phyloP scores from a whole-genome alignment of 2,888 invertebrate genomes.

The Drosophila macrospina region DNA sequence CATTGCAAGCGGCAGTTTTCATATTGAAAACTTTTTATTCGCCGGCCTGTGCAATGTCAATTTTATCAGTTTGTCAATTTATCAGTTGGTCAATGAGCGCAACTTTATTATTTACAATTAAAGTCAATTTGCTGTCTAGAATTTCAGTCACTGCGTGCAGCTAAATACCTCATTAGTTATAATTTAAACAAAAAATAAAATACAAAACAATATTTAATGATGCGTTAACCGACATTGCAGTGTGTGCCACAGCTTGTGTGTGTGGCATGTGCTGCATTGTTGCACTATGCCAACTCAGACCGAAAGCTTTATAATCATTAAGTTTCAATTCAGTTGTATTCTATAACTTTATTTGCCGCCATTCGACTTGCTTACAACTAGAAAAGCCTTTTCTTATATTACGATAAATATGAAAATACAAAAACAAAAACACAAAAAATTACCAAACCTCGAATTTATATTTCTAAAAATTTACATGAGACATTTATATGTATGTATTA shows the following conservation, averaged over 20 bases:
- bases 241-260: conserved; percentile 18
- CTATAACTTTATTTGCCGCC: conserved; percentile 32
- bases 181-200: conserved; percentile 45
- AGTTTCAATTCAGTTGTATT: conserved; percentile 54
- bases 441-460: conserved; percentile 75
- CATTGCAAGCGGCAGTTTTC: conserved; percentile 68
- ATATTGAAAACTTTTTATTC: conserved; percentile 71
- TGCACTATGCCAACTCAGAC: conserved; percentile 34
- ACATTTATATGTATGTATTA: conserved; percentile 58
- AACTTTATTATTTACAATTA: conserved; percentile 43
- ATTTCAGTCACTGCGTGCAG: conserved; percentile 77
- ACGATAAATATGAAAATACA: conserved; percentile 16
- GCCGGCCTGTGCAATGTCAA: conserved; percentile 56
- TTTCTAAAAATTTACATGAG: conserved; percentile 74
- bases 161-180: conserved; percentile 83
- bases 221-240: conserved; percentile 7
- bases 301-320: conserved; percentile 71
- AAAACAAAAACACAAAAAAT: conserved; percentile 1
- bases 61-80: conserved; percentile 16
- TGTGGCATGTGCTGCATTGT: conserved; percentile 4
- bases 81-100: conserved; percentile 45
- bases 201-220: conserved; percentile 10
- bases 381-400: conserved; percentile 41
- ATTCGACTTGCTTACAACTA: conserved; percentile 46
- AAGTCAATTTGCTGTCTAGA: conserved; percentile 72